Conservation (phyloP, 1,140 invertebrate species). For the Achatina immaculata region DNA sequence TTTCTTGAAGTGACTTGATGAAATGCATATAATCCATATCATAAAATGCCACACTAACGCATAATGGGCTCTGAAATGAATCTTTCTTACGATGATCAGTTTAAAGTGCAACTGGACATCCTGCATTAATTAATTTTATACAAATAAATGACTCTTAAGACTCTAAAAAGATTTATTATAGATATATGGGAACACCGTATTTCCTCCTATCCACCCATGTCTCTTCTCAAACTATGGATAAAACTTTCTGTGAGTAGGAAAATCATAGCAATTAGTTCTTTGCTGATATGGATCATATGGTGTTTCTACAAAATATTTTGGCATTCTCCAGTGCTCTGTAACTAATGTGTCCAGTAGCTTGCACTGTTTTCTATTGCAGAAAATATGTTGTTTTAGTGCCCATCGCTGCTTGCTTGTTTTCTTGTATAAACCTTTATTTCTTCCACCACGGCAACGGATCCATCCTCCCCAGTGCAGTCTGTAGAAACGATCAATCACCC, state of each 20-base stretch:
- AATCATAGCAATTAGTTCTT: conserved; percentile 5
- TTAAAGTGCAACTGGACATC: no score
- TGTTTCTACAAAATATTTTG: conserved; percentile 21
- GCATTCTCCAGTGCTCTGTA: conserved; percentile 12
- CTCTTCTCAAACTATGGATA: not conserved
- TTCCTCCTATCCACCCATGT: not conserved
- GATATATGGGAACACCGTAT: not conserved
- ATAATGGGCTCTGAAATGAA: no score
- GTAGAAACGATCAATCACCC: conserved; percentile 27
- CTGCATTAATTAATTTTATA: no score
- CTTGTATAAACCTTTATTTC: not conserved
- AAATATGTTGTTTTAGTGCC: conserved; percentile 9
- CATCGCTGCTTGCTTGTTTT: conserved; percentile 1
- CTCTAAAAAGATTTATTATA: no score
- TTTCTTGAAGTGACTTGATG: no score
- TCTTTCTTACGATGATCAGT: no score
- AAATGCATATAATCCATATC: no score
- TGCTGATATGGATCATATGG: conserved; percentile 29
- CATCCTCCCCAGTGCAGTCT: conserved; percentile 33
- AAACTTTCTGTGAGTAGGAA: conserved; percentile 32
- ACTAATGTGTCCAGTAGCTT: conserved; percentile 6
- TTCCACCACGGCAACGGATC: conserved; percentile 5
- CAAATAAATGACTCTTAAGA: no score
- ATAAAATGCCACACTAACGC: no score
- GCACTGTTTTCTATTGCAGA: not conserved